A percentile compares a stretch with the other conserved stretches of the same genome.
Evolutionary conservation across 2,113 vertebrate genomes (phyloP).

Genomic region (Chaetodon trifascialis): DNA sequence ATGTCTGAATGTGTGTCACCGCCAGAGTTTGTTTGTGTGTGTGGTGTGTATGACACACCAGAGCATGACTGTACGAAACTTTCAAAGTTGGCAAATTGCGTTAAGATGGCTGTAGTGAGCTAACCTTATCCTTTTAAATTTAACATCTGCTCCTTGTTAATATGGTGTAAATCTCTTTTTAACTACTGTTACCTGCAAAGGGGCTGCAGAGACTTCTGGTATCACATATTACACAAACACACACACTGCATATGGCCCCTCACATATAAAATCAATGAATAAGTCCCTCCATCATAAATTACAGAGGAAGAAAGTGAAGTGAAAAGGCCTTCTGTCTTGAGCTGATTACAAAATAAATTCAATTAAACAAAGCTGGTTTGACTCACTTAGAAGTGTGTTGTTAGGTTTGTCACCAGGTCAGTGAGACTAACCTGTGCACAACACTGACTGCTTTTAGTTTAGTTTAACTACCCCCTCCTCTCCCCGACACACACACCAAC

Average conservation of each 20-base stretch:
- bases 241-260: too few relatives aligned
- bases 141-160: background rate
- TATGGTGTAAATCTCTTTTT: background rate
- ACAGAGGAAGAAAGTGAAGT: too few relatives aligned
- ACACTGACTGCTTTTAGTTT: background rate
- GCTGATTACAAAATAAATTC: background rate
- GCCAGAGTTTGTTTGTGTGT: constrained; percentile 13
- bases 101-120: background rate
- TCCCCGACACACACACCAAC: constrained; percentile 3
- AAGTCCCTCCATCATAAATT: background rate
- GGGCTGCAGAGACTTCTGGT: background rate
- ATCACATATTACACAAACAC: background rate
- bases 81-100: background rate
- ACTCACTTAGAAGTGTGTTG: background rate
- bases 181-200: background rate
- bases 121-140: background rate
- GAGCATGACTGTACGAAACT: background rate
- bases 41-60: background rate
- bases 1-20: constrained; percentile 6
- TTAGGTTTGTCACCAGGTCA: constrained; percentile 5
- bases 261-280: background rate
- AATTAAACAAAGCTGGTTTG: background rate
- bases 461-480: background rate
- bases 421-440: background rate
- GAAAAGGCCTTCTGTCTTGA: background rate